Conservation (phyloP, 2,797 vertebrate genomes). For the Corythornis leucogaster region DNA sequence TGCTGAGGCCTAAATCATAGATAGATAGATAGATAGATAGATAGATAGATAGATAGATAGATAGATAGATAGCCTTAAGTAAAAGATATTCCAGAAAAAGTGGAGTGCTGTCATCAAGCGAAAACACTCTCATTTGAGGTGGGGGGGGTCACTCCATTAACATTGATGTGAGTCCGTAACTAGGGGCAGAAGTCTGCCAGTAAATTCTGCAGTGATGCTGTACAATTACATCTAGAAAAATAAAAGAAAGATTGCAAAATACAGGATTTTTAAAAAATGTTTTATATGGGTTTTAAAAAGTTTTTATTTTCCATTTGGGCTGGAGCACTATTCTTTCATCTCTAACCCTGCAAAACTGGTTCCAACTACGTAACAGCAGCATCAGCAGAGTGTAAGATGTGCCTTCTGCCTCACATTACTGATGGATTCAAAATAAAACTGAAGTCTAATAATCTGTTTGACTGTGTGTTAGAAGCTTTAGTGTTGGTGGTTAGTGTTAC, state of each 20-base stretch:
- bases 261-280: too few relatives aligned
- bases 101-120: background rate
- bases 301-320: background rate
- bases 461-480: background rate
- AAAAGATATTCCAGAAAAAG: background rate
- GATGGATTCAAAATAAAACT: background rate
- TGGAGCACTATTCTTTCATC: background rate
- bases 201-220: background rate
- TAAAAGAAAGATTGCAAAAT: background rate
- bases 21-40: background rate
- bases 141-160: background rate
- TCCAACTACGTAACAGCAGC: background rate
- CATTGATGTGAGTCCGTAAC: background rate
- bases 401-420: background rate
- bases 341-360: background rate
- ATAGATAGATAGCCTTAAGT: background rate
- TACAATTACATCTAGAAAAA: background rate
- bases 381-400: background rate
- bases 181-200: background rate
- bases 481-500: background rate
- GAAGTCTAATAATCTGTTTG: background rate
- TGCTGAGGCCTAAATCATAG: background rate
- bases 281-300: background rate
- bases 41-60: background rate
- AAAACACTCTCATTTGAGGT: background rate